A percentile compares a stretch with the other conserved stretches of the same genome.
phyloP scores from a whole-genome alignment of 2,888 invertebrate species.

The Xanthostigma xanthostigma region DNA sequence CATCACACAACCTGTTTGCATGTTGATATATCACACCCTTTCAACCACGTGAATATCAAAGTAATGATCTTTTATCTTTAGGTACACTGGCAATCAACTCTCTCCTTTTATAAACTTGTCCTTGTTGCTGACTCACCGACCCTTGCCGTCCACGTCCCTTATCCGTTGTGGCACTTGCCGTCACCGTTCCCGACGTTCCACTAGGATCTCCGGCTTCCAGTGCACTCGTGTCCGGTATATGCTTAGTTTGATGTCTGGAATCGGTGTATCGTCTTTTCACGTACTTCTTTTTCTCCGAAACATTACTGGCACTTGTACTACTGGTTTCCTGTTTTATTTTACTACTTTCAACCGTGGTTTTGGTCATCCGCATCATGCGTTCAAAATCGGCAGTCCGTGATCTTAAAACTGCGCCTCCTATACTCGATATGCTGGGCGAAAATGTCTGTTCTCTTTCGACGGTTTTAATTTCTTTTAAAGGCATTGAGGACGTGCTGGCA shows the following conservation, averaged over 20 bases:
- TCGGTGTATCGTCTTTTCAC: constrained; percentile 44
- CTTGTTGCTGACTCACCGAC: constrained; percentile 18
- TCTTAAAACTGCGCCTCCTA: constrained; percentile 47
- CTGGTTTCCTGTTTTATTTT: constrained; percentile 32
- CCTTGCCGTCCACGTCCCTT: constrained; percentile 17
- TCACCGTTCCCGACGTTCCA: constrained; percentile 14
- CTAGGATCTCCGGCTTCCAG: constrained; percentile 20
- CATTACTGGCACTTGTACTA: constrained; percentile 16
- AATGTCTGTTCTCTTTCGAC: constrained; percentile 25
- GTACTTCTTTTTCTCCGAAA: constrained; percentile 40
- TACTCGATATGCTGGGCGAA: constrained; percentile 45
- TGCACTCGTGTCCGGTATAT: constrained; percentile 37
- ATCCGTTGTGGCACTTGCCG: constrained; percentile 7
- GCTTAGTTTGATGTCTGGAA: constrained; percentile 40
- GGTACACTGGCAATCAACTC: constrained; percentile 69
- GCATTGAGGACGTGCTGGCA: constrained; percentile 14
- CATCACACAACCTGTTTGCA: too few species aligned
- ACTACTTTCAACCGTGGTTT: constrained; percentile 29
- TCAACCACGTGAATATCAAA: neutral
- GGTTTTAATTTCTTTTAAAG: constrained; percentile 12
- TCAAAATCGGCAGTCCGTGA: constrained; percentile 56
- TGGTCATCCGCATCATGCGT: constrained; percentile 32
- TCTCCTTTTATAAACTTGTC: constrained; percentile 59
- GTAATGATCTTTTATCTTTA: constrained; percentile 4
- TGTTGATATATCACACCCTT: too few species aligned